Evolutionary conservation across 35 echinoderm and acorn worm genomes (phyloP).

Genomic region (Holothuria glaberrima): DNA sequence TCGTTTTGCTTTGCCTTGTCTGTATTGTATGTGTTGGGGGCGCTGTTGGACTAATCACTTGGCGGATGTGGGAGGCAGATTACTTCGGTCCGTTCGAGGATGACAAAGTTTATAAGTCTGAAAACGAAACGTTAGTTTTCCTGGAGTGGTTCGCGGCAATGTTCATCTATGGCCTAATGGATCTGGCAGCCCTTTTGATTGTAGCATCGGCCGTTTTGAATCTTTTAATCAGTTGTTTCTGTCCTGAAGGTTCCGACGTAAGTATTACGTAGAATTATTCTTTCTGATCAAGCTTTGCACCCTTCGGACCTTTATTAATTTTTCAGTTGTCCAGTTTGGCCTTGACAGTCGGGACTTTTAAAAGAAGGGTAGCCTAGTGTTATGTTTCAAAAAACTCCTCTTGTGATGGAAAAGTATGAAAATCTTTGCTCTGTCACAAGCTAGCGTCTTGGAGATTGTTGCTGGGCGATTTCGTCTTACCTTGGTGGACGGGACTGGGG

Average conservation of each 20-base stretch:
- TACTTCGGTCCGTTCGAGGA: conserved; percentile 44
- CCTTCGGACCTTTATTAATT: too few relatives aligned
- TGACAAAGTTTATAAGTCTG: not conserved
- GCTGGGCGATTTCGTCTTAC: too few relatives aligned
- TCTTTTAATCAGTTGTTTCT: conserved; percentile 43
- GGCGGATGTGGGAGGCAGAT: conserved; percentile 30
- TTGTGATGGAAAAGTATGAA: too few relatives aligned
- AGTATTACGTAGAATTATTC: too few relatives aligned
- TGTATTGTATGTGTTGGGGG: conserved; percentile 50
- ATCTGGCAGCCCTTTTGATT: conserved; percentile 2
- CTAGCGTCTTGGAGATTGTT: too few relatives aligned
- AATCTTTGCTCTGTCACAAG: too few relatives aligned
- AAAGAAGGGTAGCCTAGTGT: too few relatives aligned
- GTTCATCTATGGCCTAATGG: conserved; percentile 31
- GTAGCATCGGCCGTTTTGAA: not conserved
- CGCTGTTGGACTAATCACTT: conserved; percentile 52
- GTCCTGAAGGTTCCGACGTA: conserved; percentile 44
- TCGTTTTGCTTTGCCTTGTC: conserved; percentile 33
- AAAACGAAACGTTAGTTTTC: conserved; percentile 39
- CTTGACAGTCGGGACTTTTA: too few relatives aligned
- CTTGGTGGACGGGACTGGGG: too few relatives aligned
- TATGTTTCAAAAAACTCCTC: too few relatives aligned
- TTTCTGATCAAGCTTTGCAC: too few relatives aligned
- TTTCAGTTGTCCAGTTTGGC: too few relatives aligned
- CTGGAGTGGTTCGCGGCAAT: conserved; percentile 40